phyloP scores from a whole-genome alignment of 1,140 invertebrate genomes.

The Pogonognathellus flavescens region DNA sequence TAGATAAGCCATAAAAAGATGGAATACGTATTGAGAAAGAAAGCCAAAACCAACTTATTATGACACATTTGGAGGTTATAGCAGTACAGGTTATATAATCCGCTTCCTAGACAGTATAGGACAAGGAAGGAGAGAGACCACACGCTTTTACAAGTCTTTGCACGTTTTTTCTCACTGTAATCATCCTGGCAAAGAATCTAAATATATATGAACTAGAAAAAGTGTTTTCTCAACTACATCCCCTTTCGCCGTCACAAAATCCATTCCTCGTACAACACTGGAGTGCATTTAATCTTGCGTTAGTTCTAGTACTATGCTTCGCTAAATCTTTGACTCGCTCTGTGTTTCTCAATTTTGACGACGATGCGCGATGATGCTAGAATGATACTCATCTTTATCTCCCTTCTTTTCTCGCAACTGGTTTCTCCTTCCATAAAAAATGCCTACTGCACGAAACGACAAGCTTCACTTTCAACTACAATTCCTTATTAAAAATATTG shows the following conservation, averaged over 20 bases:
- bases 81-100: not conserved
- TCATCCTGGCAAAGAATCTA: constrained; percentile 33
- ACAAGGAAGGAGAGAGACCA: constrained; percentile 9
- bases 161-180: constrained; percentile 30
- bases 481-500: no score
- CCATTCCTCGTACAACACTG: constrained; percentile 14
- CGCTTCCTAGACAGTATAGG: not conserved
- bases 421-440: no score
- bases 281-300: constrained; percentile 23
- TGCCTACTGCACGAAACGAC: no score
- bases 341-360: not conserved
- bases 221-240: constrained; percentile 11
- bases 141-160: constrained; percentile 12
- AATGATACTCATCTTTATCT: not conserved
- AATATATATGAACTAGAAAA: constrained; percentile 19
- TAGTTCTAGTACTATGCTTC: constrained; percentile 19
- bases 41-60: constrained; percentile 25
- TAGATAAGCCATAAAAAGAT: not conserved
- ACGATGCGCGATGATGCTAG: no score
- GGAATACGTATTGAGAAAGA: not conserved
- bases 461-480: no score
- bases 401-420: not conserved
- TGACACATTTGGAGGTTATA: not conserved
- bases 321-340: not conserved
- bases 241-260: constrained; percentile 13